A percentile compares a stretch with the other conserved stretches of the same genome.
These are phyloP conservation scores for Pseudocheirus occidentalis DNA, from an alignment of 2,797 vertebrate genomes.

Conservation along the genomic window DNA sequence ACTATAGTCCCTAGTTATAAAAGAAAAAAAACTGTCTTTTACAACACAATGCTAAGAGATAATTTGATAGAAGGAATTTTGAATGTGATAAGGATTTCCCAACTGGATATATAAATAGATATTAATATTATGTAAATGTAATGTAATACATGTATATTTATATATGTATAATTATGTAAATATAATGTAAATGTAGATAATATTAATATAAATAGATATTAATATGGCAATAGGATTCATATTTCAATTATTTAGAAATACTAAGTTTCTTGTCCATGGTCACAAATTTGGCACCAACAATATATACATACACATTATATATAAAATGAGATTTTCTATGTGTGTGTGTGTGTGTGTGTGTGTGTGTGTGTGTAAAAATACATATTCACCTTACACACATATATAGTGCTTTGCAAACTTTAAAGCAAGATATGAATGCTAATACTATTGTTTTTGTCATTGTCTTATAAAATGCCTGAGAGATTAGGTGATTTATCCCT, in stretches of 20 bases:
- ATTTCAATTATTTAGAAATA: background rate
- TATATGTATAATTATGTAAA: no score
- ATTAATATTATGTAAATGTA: background rate
- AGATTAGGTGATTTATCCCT: background rate
- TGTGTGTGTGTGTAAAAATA: background rate
- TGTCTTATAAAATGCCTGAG: background rate
- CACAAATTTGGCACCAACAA: background rate
- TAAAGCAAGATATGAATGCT: background rate
- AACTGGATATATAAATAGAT: conserved; percentile 31
- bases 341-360: no score
- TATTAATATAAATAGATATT: conserved; percentile 22
- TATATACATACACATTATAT: background rate
- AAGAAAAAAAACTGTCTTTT: background rate
- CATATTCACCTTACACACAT: background rate
- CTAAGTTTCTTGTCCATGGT: background rate
- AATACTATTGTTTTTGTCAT: background rate
- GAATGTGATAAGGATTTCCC: background rate
- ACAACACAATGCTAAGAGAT: background rate
- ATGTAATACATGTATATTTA: no score
- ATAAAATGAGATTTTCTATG: background rate
- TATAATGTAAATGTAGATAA: no score
- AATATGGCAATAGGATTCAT: background rate
- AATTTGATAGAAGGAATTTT: conserved; percentile 20
- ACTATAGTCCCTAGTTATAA: conserved; percentile 70
- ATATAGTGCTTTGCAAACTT: background rate